Evolutionary conservation across 1,140 invertebrate species (phyloP).

Genomic region (Harlomillsia oculata): DNA sequence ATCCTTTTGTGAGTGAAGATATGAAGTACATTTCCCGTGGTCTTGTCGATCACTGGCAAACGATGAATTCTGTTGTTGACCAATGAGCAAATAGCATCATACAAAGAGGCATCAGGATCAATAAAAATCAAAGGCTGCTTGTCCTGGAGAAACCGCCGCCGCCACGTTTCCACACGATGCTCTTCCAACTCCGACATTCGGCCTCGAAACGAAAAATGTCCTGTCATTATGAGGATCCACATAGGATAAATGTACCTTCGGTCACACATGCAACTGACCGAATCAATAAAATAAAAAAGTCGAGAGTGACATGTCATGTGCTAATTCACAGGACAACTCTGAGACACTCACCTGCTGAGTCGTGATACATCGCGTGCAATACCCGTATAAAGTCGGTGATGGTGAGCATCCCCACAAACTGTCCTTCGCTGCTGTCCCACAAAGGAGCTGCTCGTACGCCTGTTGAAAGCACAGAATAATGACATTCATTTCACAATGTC

Average conservation of each 20-base stretch:
- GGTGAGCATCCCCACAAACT: slow-evolving; percentile 94
- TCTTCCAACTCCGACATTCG: slow-evolving; percentile 92
- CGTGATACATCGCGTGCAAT: slow-evolving; percentile 89
- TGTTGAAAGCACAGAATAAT: slow-evolving; percentile 37
- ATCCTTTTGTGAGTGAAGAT: slow-evolving; percentile 98
- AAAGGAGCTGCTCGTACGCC: slow-evolving; percentile 92
- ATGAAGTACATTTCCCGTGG: slow-evolving; percentile 59
- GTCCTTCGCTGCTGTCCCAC: slow-evolving; percentile 86
- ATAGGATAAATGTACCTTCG: no score
- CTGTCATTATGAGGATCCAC: neutral
- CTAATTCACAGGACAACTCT: neutral
- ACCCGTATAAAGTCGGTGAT: slow-evolving; percentile 99
- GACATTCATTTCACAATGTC: neutral
- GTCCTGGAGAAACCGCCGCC: slow-evolving; percentile 49
- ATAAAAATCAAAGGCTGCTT: slow-evolving; percentile 67
- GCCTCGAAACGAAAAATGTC: slow-evolving; percentile 37
- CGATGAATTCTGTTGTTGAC: slow-evolving; percentile 92
- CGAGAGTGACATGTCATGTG: neutral
- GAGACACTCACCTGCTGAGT: slow-evolving; percentile 46
- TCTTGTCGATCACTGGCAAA: slow-evolving; percentile 70
- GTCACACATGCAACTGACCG: no score
- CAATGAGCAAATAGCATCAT: slow-evolving; percentile 83
- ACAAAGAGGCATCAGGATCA: slow-evolving; percentile 76
- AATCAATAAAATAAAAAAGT: neutral
- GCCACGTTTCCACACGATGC: slow-evolving; percentile 92